Conservation (phyloP, 2,113 vertebrate species). For the Coturnix japonica region DNA sequence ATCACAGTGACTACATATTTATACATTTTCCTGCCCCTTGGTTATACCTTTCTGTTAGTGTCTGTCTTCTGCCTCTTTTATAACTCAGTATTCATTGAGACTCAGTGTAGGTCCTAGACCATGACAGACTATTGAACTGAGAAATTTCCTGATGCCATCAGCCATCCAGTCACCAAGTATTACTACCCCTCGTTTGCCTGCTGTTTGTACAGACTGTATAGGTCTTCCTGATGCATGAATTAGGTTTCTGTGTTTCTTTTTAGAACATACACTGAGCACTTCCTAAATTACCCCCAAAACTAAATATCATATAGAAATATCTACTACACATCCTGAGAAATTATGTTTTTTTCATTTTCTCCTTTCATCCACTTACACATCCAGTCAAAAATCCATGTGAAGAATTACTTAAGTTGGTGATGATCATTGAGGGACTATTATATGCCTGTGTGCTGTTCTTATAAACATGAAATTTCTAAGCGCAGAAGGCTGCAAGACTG, state of each 20-base stretch:
- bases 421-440: accelerated
- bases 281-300: not conserved
- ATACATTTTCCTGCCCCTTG: accelerated
- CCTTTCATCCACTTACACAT: not conserved
- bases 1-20: not conserved
- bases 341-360: not conserved
- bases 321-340: not conserved
- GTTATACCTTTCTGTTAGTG: not conserved
- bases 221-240: not conserved
- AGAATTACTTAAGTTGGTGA: not conserved
- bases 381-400: not conserved
- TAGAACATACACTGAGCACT: not conserved
- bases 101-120: not conserved
- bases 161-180: not conserved
- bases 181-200: not conserved
- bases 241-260: not conserved
- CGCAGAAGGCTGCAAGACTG: not conserved
- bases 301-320: not conserved
- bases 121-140: not conserved
- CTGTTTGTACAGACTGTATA: not conserved
- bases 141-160: not conserved
- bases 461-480: not conserved
- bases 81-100: not conserved
- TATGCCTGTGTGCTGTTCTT: not conserved
- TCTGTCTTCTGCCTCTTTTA: not conserved